A percentile compares a stretch with the other conserved stretches of the same genome.
Evolutionary conservation across 2,113 vertebrate species (phyloP).

Genomic region (Gambusia affinis): DNA sequence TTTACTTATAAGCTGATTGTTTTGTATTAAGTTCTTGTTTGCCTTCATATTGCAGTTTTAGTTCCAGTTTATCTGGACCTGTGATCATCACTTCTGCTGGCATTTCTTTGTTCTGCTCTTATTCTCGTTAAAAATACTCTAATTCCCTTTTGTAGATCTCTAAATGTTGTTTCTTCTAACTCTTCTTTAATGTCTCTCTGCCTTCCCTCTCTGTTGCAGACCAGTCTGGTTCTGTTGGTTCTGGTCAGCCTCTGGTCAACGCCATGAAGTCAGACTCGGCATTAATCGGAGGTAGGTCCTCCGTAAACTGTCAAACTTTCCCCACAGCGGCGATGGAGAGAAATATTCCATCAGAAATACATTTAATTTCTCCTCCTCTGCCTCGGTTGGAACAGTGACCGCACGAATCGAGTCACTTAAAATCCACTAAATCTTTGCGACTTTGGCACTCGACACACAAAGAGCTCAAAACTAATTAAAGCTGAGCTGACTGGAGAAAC

Average conservation of each 20-base stretch:
- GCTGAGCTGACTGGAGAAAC: slow-evolving; percentile 41
- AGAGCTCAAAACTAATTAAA: slow-evolving; percentile 59
- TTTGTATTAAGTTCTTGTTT: neutral
- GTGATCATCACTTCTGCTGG: slow-evolving; percentile 13
- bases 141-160: neutral
- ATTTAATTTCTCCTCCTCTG: neutral
- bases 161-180: slow-evolving; percentile 7
- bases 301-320: neutral
- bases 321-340: neutral
- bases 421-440: slow-evolving; percentile 24
- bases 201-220: slow-evolving; percentile 81
- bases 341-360: slow-evolving; percentile 3
- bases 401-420: slow-evolving; percentile 17
- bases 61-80: slow-evolving; percentile 18
- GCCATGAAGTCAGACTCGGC: slow-evolving; percentile 89
- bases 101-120: slow-evolving; percentile 19
- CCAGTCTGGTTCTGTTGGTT: slow-evolving; percentile 88
- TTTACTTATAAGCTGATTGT: no score
- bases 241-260: slow-evolving; percentile 88
- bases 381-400: neutral
- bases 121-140: slow-evolving; percentile 26
- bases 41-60: no score
- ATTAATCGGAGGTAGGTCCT: slow-evolving; percentile 89
- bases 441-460: slow-evolving; percentile 42
- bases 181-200: neutral